Percentiles rank a stretch among this genome's conserved stretches.
Conservation (phyloP, 2,888 invertebrate species). For the Dorcus parallelipipedus region DNA sequence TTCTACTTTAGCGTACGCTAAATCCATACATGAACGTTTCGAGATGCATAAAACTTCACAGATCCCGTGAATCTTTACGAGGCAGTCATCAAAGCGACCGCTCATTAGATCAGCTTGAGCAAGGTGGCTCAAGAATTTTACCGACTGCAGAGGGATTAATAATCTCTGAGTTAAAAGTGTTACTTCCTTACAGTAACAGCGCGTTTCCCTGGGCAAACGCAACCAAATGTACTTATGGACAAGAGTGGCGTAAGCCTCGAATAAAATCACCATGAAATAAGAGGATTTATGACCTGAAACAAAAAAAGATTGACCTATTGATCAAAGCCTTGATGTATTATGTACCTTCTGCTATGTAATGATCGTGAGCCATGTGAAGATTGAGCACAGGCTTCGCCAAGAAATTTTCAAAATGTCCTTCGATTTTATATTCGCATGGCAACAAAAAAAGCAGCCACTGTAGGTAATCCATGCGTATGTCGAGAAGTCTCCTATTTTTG, state of each 20-base stretch:
- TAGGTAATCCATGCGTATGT: conserved; percentile 20
- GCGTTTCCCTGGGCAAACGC: conserved; percentile 35
- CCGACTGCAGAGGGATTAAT: conserved; percentile 35
- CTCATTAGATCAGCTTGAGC: conserved; percentile 37
- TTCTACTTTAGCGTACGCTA: neutral
- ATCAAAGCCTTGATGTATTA: too few species aligned
- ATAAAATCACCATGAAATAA: conserved; percentile 15
- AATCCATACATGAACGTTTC: neutral
- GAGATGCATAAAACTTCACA: conserved; percentile 32
- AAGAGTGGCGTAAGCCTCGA: conserved; percentile 33
- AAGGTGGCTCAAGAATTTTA: conserved; percentile 32
- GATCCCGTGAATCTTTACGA: conserved; percentile 34
- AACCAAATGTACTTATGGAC: conserved; percentile 30
- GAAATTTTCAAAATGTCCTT: conserved; percentile 12
- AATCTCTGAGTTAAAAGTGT: conserved; percentile 36
- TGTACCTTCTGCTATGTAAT: too few species aligned
- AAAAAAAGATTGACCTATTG: neutral
- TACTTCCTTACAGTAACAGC: conserved; percentile 32
- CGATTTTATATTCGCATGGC: conserved; percentile 24
- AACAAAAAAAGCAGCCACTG: conserved; percentile 26
- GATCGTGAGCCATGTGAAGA: too few species aligned
- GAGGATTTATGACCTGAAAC: neutral
- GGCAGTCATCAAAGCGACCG: conserved; percentile 34
- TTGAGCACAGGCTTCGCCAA: too few species aligned
- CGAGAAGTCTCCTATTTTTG: conserved; percentile 12